Base-by-base conservation (phyloP, 2,888 invertebrate species). In the Agrotis exclamationis region DNA sequence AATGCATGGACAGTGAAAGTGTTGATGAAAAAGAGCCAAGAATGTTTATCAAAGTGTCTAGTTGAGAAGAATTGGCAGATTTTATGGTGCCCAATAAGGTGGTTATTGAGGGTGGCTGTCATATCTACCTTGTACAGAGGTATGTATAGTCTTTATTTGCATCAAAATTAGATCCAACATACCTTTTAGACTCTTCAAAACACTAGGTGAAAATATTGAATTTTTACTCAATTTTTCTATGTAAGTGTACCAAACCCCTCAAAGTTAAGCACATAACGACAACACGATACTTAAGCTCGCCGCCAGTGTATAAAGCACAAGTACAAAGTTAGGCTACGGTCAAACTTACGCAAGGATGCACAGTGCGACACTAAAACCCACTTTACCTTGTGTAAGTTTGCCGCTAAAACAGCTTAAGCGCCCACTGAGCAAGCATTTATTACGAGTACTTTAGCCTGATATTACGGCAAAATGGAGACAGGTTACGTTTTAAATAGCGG, bases 321-420 rank as follows among this genome's bases (percentile, higher is more conserved):
- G 92, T 92, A 91, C 87, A 89, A 93, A 94, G 93, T 93, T 94
- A 80, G 86, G 85, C 84, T 89, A 92, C 90, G 92, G 93, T 90
- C 89, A 88, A 94, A 94, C 87, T 94, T 94, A 87, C 82, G 87
- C 89, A 90, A 91, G 90, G 89, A 92, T 93, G 92, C 94, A 93
- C 91, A 89, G 85, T 88, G 89, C 89, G 91, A 91, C 89, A 92
- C 89, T 93, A 92, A 93, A 92, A 87, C 88, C 88, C 91, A 93
- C 91, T 93, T 89, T 89, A 88, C 89, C 85, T 87, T 87, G 87
- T 91, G 90, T 91, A 92, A 93, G 91, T 94, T 92, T 87, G 82
- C 85, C 87, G 85, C 88, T 92, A 88, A 92, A 91, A 91, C 90
- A 89, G 89, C 88, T 88, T 86, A 86, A 86, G 84, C 74, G 79